Percentiles rank a stretch among this genome's conserved stretches.
Evolutionary conservation across 64 coral and sea anemone genomes (phyloP).

Genomic region (Pocillopora damicornis): DNA sequence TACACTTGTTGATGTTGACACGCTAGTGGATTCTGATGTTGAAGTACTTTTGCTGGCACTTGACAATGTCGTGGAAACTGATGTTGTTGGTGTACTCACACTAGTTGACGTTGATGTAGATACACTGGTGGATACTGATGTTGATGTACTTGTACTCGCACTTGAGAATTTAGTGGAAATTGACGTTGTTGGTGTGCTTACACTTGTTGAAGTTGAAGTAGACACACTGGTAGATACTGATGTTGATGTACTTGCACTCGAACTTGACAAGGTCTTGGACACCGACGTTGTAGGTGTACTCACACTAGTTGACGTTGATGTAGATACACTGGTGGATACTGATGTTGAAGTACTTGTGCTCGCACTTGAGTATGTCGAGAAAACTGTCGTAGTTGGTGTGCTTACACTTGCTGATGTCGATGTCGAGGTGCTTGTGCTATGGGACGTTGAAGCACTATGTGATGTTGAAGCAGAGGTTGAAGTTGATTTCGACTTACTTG

Average conservation of each 20-base stretch:
- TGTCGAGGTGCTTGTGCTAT: background rate
- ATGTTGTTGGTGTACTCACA: background rate
- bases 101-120: background rate
- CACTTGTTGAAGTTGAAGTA: background rate
- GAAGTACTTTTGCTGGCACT: background rate
- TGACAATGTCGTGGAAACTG: background rate
- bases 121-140: background rate
- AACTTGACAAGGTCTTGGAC: background rate
- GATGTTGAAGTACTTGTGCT: background rate
- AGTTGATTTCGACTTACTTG: background rate
- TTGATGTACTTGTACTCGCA: background rate
- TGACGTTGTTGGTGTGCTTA: background rate
- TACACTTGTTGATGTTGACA: no score
- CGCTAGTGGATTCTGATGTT: no score
- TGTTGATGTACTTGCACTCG: no score
- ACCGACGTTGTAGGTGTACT: background rate
- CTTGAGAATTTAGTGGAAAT: background rate
- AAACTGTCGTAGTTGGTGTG: slow-evolving; percentile 28
- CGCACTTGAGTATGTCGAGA: background rate
- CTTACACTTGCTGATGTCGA: background rate
- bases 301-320: slow-evolving; percentile 20
- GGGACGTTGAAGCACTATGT: background rate
- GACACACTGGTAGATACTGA: background rate
- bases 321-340: background rate
- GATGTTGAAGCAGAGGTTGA: no score